phyloP scores from a whole-genome alignment of 2,888 invertebrate genomes.

The Alsophila aescularia region DNA sequence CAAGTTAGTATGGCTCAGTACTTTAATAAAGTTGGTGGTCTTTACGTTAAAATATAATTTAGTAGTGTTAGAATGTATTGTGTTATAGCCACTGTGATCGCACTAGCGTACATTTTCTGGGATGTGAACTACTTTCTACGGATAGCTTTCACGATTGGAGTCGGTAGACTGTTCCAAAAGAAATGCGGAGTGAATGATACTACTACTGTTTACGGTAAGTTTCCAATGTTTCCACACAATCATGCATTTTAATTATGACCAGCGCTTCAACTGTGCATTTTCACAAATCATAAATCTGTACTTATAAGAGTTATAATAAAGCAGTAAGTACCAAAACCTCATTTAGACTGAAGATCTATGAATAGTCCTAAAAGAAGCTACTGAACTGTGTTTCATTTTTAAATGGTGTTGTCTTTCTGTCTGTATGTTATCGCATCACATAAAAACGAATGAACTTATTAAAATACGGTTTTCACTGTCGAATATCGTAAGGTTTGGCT shows the following conservation, averaged over 20 bases:
- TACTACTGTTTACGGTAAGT: constrained; percentile 90
- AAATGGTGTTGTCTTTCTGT: too few relatives aligned
- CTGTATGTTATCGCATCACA: too few relatives aligned
- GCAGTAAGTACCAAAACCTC: too few relatives aligned
- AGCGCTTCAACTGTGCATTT: too few relatives aligned
- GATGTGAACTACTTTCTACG: constrained; percentile 93
- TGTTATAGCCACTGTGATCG: constrained; percentile 64
- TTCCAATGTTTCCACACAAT: constrained; percentile 54
- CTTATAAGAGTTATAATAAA: too few relatives aligned
- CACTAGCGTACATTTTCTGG: constrained; percentile 88
- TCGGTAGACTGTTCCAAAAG: constrained; percentile 88
- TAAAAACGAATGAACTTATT: too few relatives aligned
- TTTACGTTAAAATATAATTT: constrained; percentile 1
- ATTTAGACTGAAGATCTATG: too few relatives aligned
- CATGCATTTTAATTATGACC: neutral
- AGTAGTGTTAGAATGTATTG: constrained; percentile 61
- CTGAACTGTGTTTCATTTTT: too few relatives aligned
- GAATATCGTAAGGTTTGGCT: too few relatives aligned
- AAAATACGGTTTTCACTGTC: too few relatives aligned
- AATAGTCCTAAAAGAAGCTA: too few relatives aligned
- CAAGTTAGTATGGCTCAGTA: constrained; percentile 16
- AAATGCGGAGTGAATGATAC: constrained; percentile 88
- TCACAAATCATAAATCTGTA: too few relatives aligned
- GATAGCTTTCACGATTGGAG: constrained; percentile 87
- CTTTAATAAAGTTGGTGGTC: constrained; percentile 14